Conservation (phyloP, 2,888 invertebrate species). For the Flabesymbios commensalis region DNA sequence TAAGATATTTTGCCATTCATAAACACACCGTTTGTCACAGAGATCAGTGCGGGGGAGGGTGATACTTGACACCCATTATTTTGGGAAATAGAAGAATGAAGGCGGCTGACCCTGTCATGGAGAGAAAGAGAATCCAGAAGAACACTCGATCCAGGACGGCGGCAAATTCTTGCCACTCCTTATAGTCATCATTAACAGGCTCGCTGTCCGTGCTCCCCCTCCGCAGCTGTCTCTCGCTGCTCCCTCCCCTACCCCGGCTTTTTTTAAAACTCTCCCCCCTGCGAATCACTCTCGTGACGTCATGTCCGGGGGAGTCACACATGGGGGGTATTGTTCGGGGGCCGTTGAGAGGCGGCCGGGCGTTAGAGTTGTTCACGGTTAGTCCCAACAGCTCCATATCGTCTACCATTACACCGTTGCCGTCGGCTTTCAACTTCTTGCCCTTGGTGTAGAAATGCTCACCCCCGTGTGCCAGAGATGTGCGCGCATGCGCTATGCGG, state of each 20-base stretch:
- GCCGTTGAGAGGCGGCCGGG: not conserved
- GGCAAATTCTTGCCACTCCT: slow-evolving; percentile 33
- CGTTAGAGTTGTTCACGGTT: not conserved
- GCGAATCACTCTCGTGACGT: no score
- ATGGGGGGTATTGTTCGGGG: not conserved
- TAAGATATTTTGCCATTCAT: no score
- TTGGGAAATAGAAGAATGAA: slow-evolving; percentile 30
- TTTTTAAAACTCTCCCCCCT: no score
- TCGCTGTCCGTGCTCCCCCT: not conserved
- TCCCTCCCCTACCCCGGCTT: not conserved
- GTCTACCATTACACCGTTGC: slow-evolving; percentile 23
- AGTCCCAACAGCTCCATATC: slow-evolving; percentile 25
- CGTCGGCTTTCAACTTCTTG: no score
- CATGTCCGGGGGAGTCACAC: not conserved
- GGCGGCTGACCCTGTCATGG: slow-evolving; percentile 25
- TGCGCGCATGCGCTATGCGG: no score
- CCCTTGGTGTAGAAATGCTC: no score
- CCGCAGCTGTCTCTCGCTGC: not conserved
- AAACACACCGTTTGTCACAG: no score
- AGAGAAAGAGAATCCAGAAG: slow-evolving; percentile 30
- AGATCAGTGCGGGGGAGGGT: no score
- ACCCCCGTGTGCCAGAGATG: no score
- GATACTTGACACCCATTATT: slow-evolving; percentile 10
- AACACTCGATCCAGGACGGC: slow-evolving; percentile 30
- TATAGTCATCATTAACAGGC: not conserved